Base-by-base conservation (phyloP, 2,113 vertebrate species). In the Actenoides hombroni region DNA sequence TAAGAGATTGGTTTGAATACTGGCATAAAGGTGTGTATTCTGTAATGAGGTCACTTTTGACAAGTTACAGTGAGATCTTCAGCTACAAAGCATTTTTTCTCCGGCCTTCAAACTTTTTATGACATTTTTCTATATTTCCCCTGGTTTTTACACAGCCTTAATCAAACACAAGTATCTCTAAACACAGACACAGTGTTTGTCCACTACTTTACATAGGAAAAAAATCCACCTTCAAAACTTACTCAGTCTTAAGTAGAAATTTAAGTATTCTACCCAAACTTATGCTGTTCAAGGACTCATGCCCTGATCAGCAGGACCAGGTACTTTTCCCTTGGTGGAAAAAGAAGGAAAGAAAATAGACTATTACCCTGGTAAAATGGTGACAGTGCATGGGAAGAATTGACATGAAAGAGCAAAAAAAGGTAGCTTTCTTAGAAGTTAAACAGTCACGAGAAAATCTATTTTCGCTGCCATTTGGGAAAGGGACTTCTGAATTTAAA, bases 371-470 rank as follows among this genome's bases (percentile, higher is more conserved):
- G 83, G 57, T 91, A 94, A 93, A 96, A 95, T 63, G 91, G 94
- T 96, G 95, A 96, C 92, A 96, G 92, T 91, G 95, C 96, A 96
- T 91, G 96, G 91, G 94, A 96, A 96, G 92, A 92, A 97, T 77
- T 95, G 95, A 95, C 94, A 95, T n/a, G 84, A 92, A 84, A 83
- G 83, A 95, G 92, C 11, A 89, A 94, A 95, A 96, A 96, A 94
- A 94, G 39, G 86, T 69, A 83, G 86, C 86, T 94, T 96, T 89
- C 94, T 96, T 89, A 83, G 53, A 94, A 96, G 70, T 96, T 90
- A 96, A 90, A 94, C 80, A 94, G 94, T 96, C 96, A 97, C 94
- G 96, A 95, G 96, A 94, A 97, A 95, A 96, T 94, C 95, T 96
- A 96, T 97, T 97, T 94, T 96, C 20, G 56, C 95, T 94, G 86